Conservation (phyloP, 2,113 vertebrate species). For the Pampusana beccarii region DNA sequence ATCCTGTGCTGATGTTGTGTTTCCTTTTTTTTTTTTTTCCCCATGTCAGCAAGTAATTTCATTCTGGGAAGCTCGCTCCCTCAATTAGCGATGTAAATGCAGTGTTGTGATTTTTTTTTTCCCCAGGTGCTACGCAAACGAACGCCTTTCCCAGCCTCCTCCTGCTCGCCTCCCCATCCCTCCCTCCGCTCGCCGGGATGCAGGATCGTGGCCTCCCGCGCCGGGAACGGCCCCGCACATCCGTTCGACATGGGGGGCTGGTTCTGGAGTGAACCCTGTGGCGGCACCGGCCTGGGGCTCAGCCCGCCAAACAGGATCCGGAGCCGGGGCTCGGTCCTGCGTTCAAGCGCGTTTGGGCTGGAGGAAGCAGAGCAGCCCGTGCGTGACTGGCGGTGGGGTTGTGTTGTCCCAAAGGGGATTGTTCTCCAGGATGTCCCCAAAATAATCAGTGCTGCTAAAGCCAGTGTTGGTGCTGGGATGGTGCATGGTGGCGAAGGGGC, state of each 20-base stretch:
- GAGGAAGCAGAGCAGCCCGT: not conserved
- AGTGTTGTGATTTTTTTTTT: not conserved
- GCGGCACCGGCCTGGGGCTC: not conserved
- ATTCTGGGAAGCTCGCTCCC: accelerated
- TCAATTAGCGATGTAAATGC: not conserved
- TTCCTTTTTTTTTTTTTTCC: accelerated
- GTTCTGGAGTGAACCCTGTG: not conserved
- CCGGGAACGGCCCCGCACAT: not conserved
- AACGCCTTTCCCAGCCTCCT: accelerated
- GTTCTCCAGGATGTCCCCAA: not conserved
- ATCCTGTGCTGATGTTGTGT: not conserved
- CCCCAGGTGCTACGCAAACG: not conserved
- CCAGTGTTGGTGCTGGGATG: accelerated
- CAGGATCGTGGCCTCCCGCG: accelerated
- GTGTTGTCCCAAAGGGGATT: not conserved
- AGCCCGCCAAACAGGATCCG: not conserved
- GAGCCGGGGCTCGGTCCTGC: not conserved
- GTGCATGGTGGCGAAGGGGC: accelerated
- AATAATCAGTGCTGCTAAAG: not conserved
- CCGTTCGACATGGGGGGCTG: not conserved
- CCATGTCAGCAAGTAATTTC: not conserved
- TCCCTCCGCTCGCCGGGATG: accelerated
- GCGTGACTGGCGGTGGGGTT: not conserved
- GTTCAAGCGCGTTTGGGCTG: accelerated
- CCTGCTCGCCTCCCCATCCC: accelerated